Evolutionary conservation across 2,113 vertebrate species (phyloP).

Genomic region (Propithecus coquereli): DNA sequence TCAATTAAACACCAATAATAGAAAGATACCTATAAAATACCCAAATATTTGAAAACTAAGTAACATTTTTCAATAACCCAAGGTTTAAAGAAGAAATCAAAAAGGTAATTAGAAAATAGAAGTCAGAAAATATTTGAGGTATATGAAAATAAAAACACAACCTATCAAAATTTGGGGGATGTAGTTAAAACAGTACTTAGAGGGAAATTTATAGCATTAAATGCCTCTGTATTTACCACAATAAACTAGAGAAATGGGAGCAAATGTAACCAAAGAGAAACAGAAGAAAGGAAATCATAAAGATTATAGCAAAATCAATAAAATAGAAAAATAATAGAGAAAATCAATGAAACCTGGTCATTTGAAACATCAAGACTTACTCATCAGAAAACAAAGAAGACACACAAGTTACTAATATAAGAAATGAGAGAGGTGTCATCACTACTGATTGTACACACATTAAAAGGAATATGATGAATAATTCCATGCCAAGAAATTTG

Average conservation of each 20-base stretch:
- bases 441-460: too few species aligned
- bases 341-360: background rate
- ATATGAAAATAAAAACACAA: background rate
- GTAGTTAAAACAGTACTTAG: background rate
- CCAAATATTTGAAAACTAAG: background rate
- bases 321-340: background rate
- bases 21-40: background rate
- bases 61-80: background rate
- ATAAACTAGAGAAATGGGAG: background rate
- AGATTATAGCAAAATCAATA: background rate
- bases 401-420: background rate
- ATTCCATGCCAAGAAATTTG: background rate
- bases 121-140: background rate
- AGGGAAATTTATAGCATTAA: background rate
- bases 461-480: background rate
- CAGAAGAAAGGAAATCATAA: background rate
- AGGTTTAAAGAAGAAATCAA: background rate
- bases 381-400: background rate
- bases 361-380: background rate
- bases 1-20: background rate
- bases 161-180: background rate
- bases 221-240: background rate
- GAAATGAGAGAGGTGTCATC: background rate
- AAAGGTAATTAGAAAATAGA: background rate
- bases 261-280: background rate